Base-by-base conservation (phyloP, 1,140 invertebrate genomes). In the Drosophila littoralis region DNA sequence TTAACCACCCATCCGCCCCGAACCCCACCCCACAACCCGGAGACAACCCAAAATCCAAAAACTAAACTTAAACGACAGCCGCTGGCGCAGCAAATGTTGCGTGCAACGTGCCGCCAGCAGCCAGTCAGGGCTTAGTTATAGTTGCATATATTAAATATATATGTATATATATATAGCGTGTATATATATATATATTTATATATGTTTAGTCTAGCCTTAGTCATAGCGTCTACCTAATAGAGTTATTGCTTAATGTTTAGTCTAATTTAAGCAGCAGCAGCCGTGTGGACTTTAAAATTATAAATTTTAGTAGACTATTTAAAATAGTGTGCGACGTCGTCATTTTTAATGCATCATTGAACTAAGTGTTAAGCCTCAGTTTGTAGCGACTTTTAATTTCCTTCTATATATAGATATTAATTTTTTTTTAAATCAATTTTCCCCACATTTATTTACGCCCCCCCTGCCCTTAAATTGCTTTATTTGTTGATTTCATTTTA, bases 401-500 rank as follows among this genome's bases (percentile, higher is more conserved):
- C 57, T 55, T 78, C 6, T 15, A 45, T 28, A 48, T 12, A 22
- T 48, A 22, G 17, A 9, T 48, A 5, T 28, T 48, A 22, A 28
- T 76, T 73, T 77, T 61, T 74, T 81, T 77, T 86, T 6, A 17
- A 28, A 12, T 17, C 42, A 77, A 83, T 35, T 67, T 58, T 50
- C 9, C 9, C 42, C 17, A 36, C 33, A 13, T 32, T 63, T 45
- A 45, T 72, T 42, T 36, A 42, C 22, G n/a, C 33, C 65, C 77
- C 77, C 42, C 22, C 64, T 28, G 22, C 22, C 55, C 10, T 70
- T 75, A 82, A 59, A 79, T 83, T 72, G 70, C 42, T 55, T 77
- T 76, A 59, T 54, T 88, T 89, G 84, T 89, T 89, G 84, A 89
- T 89, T 89, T 83, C 80, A 67, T 89, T 89, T 84, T 89, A 89